Base-by-base conservation (phyloP, 2,888 invertebrate species). In the Bimastos eiseni region DNA sequence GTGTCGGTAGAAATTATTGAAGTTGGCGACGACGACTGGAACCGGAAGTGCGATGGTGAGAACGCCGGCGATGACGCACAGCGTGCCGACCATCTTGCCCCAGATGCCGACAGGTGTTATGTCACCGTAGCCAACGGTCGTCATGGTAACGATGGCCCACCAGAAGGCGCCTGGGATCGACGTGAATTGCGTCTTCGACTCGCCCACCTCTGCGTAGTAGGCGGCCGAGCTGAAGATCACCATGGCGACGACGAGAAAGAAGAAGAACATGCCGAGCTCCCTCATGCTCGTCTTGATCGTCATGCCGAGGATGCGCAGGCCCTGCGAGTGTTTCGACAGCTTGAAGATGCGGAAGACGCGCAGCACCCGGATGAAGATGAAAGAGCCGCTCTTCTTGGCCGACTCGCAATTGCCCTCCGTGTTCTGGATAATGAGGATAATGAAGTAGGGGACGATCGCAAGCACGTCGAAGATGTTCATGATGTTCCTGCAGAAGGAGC, bases 131-230 rank as follows among this genome's bases (percentile, higher is more conserved):
- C 93, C 93, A 30, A 93, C 93, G 33, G 93, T 93, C 83, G 93
- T 93, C 93, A 93, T 93, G 90, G 95, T 94, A 36, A 95, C 94
- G 38, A 95, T 94, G 15, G 95, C 94, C 94, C 94, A 95, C 95
- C 95, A 95, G 92, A 95, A 95, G 6, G 94, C 94, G 70, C 94
- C 94, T 0, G 95, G 95, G 89, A 95, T 95, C 90, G 94, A 94
- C 34, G 91, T 92, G 90, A 95, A 93, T 90, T 94, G 93, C 15
- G 93, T 92, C 19, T 93, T 90, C 17, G 92, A 89, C 36, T 93
- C 92, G 30, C 93, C 93, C 83, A 93, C 92, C 91, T 95, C 95
- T 34, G 94, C 94, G 91, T 94, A 95, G 92, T 93, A 95, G 55
- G 94, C 94, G 37, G 94, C 94, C 44, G 94, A 93, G 1, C 94